Evolutionary conservation across 2,888 invertebrate genomes (phyloP).

Genomic region (Spodoptera picta): DNA sequence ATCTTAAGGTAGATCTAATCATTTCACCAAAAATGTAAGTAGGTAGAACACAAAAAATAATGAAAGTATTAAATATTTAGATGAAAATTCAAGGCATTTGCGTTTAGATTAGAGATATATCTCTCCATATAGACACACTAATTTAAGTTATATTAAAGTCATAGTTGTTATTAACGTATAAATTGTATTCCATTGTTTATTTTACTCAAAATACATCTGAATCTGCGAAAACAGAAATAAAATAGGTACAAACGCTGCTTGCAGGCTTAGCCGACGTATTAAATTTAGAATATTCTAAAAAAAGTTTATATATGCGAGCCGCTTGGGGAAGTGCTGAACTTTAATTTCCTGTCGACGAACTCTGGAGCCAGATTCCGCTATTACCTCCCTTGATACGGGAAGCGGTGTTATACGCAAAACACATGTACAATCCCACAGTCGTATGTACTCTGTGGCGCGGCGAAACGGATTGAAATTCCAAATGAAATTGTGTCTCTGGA

Average conservation of each 20-base stretch:
- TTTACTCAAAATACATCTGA: too few species aligned
- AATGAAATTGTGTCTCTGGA: slow-evolving; percentile 23
- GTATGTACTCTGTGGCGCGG: slow-evolving; percentile 6
- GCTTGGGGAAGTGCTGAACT: slow-evolving; percentile 59
- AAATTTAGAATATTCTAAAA: slow-evolving; percentile 42
- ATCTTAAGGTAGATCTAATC: not conserved
- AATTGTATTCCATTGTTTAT: too few species aligned
- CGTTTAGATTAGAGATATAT: too few species aligned
- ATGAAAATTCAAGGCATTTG: too few species aligned
- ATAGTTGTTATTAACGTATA: too few species aligned
- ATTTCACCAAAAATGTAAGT: too few species aligned
- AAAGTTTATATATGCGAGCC: slow-evolving; percentile 36
- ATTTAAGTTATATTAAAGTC: too few species aligned
- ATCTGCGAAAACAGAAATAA: slow-evolving; percentile 8
- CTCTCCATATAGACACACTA: too few species aligned
- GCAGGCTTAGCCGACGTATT: slow-evolving; percentile 4
- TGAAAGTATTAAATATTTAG: too few species aligned
- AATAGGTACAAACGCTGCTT: slow-evolving; percentile 7
- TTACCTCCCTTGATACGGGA: slow-evolving; percentile 17
- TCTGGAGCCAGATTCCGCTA: slow-evolving; percentile 51
- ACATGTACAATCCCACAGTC: slow-evolving; percentile 14
- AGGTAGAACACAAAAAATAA: too few species aligned
- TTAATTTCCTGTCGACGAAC: slow-evolving; percentile 66
- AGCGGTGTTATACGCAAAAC: slow-evolving; percentile 14
- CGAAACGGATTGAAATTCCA: slow-evolving; percentile 15